phyloP scores from a whole-genome alignment of 2,888 invertebrate genomes.

The Hirtodrosophila histrioides region DNA sequence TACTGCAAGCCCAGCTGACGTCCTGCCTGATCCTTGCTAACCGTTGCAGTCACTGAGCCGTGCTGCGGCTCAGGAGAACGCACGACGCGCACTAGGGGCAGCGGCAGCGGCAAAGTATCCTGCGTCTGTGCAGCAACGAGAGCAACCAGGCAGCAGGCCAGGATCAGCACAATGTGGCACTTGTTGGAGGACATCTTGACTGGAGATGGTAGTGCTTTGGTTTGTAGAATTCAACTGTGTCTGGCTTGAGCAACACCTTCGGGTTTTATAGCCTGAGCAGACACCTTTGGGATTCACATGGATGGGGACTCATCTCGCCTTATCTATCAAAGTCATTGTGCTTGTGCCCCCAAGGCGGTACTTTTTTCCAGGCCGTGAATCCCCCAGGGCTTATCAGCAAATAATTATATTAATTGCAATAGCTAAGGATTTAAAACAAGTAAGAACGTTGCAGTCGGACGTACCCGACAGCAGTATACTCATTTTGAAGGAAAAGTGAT shows the following conservation, averaged over 20 bases:
- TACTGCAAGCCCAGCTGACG: slow-evolving; percentile 61
- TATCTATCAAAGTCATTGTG: neutral
- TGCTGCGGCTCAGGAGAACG: slow-evolving; percentile 25
- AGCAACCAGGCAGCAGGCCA: slow-evolving; percentile 35
- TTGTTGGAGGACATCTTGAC: slow-evolving; percentile 48
- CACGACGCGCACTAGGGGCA: neutral
- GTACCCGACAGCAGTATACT: no score
- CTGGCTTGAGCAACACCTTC: neutral
- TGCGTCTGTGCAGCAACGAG: slow-evolving; percentile 5
- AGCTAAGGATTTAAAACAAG: no score
- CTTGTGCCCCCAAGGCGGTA: slow-evolving; percentile 4
- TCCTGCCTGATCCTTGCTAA: slow-evolving; percentile 52
- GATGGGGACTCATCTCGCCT: neutral
- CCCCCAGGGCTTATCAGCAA: slow-evolving; percentile 15
- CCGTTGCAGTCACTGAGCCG: slow-evolving; percentile 50
- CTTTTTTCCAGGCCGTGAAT: slow-evolving; percentile 5
- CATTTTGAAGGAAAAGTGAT: no score
- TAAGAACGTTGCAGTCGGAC: no score
- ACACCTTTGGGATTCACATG: slow-evolving; percentile 11
- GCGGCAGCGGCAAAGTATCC: neutral
- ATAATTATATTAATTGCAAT: neutral
- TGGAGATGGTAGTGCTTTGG: slow-evolving; percentile 8
- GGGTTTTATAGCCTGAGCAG: slow-evolving; percentile 29
- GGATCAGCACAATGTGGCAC: slow-evolving; percentile 32
- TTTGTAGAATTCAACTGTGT: slow-evolving; percentile 24